A percentile compares a stretch with the other conserved stretches of the same genome.
phyloP scores from a whole-genome alignment of 2,888 invertebrate species.

The Onchidella celtica region DNA sequence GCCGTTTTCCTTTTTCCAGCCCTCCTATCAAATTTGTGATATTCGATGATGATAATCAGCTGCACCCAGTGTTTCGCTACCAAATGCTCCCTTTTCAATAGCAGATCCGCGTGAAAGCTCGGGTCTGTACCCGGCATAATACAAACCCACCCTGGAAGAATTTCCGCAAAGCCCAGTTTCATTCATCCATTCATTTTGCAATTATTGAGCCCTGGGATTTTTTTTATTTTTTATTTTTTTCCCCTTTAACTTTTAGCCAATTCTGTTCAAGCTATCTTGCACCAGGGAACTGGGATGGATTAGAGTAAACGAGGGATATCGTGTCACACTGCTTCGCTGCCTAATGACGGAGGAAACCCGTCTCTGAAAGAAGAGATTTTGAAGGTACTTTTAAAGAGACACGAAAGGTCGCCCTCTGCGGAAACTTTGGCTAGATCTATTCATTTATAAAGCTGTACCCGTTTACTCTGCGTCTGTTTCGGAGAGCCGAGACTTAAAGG shows the following conservation, averaged over 20 bases:
- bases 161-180: neutral
- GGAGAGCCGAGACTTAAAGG: too few relatives aligned
- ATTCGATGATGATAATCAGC: slow-evolving; percentile 11
- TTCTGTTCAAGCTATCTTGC: neutral
- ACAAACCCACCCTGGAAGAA: slow-evolving; percentile 7
- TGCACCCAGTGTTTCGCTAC: neutral
- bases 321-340: slow-evolving; percentile 2
- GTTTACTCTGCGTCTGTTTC: too few relatives aligned
- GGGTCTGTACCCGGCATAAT: neutral
- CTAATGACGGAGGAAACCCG: slow-evolving; percentile 14
- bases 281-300: neutral
- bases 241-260: neutral
- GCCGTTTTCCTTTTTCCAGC: neutral
- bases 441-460: too few relatives aligned
- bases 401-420: neutral
- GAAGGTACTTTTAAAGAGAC: neutral
- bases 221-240: too few relatives aligned
- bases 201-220: neutral
- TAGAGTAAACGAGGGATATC: neutral
- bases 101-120: neutral
- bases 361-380: neutral
- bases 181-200: neutral
- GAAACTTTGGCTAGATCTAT: too few relatives aligned
- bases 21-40: neutral
- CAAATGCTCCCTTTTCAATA: neutral